Conservation (phyloP, 2,888 invertebrate species). For the Acronicta alni region DNA sequence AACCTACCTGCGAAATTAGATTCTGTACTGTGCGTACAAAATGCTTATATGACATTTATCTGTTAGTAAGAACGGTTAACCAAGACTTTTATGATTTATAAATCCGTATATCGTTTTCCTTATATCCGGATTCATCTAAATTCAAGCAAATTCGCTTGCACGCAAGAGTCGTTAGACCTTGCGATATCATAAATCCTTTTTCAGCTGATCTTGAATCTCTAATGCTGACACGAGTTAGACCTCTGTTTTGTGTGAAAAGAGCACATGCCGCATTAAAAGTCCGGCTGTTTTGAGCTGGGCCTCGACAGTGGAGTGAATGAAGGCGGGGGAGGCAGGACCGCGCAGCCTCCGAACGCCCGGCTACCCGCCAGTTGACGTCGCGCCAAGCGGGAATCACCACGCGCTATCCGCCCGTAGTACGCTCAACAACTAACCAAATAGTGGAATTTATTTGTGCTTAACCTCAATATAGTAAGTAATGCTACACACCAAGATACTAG, state of each 20-base stretch:
- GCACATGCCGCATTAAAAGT: conserved; percentile 85
- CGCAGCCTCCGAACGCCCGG: conserved; percentile 85
- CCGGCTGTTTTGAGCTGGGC: conserved; percentile 83
- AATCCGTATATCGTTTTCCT: background rate
- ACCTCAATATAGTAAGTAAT: conserved; percentile 79
- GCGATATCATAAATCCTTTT: conserved; percentile 65
- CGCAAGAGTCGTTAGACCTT: conserved; percentile 38
- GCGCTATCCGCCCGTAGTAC: conserved; percentile 68
- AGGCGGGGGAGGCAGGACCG: conserved; percentile 81
- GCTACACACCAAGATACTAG: conserved; percentile 26
- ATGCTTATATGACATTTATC: background rate
- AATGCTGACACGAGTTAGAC: conserved; percentile 68
- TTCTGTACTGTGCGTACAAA: conserved; percentile 13
- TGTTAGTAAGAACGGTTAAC: background rate
- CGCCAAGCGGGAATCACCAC: conserved; percentile 78
- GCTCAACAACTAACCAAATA: conserved; percentile 72
- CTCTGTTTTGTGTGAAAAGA: conserved; percentile 77
- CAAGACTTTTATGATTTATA: background rate
- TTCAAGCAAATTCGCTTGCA: conserved; percentile 18
- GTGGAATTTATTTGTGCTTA: conserved; percentile 75
- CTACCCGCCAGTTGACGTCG: conserved; percentile 81
- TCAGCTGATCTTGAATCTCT: conserved; percentile 69
- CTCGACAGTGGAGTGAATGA: conserved; percentile 83
- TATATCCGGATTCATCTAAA: conserved; percentile 10
- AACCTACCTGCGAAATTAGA: conserved; percentile 38